Evolutionary conservation across 2,113 vertebrate species (phyloP).

Genomic region (Plestiodon gilberti): DNA sequence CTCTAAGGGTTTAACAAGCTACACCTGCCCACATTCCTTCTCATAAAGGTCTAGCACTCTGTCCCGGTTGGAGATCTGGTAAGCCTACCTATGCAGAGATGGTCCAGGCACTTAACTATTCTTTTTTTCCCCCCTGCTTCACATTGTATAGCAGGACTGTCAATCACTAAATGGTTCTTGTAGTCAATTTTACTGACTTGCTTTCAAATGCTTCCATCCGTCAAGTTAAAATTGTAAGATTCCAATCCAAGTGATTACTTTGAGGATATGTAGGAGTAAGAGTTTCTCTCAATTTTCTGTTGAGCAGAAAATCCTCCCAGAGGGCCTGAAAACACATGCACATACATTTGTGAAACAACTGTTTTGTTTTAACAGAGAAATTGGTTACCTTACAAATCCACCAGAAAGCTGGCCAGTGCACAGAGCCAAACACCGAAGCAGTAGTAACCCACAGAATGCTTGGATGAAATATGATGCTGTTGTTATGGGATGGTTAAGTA

Average conservation of each 20-base stretch:
- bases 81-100: background rate
- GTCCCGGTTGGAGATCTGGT: too few relatives aligned
- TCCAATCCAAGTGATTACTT: background rate
- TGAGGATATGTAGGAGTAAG: background rate
- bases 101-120: background rate
- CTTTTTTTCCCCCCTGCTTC: background rate
- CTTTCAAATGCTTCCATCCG: conserved; percentile 2
- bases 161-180: background rate
- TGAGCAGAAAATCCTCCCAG: background rate
- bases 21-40: too few relatives aligned
- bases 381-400: background rate
- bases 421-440: background rate
- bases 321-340: background rate
- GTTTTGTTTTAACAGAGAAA: background rate
- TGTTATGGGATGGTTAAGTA: too few relatives aligned
- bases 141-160: conserved; percentile 12
- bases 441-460: too few relatives aligned
- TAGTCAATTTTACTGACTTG: background rate
- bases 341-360: background rate
- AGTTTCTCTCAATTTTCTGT: background rate
- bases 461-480: background rate
- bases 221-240: background rate
- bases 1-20: too few relatives aligned
- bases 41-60: too few relatives aligned
- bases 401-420: background rate